Conservation (phyloP, 2,888 invertebrate genomes). For the Dynastes hyllus region DNA sequence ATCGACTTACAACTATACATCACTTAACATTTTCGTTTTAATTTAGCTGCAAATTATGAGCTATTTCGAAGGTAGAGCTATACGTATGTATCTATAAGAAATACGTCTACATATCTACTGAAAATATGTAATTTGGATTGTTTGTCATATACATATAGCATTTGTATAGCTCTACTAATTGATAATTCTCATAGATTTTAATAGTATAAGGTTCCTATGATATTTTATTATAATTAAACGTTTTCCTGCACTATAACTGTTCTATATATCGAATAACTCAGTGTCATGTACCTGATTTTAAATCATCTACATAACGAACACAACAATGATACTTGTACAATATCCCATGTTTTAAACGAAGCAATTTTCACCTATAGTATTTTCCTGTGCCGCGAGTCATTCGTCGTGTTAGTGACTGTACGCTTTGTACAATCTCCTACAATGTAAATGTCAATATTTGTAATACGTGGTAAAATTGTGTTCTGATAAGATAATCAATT, state of each 20-base stretch:
- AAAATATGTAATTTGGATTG: background rate
- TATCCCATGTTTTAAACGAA: too few relatives aligned
- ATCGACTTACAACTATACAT: too few relatives aligned
- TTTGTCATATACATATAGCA: background rate
- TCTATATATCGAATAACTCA: conserved; percentile 24
- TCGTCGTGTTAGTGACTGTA: background rate
- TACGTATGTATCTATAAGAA: background rate
- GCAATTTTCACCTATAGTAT: too few relatives aligned
- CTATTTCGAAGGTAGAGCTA: conserved; percentile 7
- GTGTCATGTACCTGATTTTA: conserved; percentile 45
- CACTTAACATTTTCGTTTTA: too few relatives aligned
- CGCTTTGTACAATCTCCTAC: too few relatives aligned
- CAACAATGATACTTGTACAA: too few relatives aligned
- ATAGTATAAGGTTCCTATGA: conserved; percentile 59
- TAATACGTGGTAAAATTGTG: conserved; percentile 13
- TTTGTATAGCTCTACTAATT: background rate
- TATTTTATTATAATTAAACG: conserved; percentile 24
- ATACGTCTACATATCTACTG: background rate
- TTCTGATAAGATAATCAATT: background rate
- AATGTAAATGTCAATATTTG: background rate
- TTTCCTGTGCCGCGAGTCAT: background rate
- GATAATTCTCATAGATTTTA: conserved; percentile 24
- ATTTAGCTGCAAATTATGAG: conserved; percentile 28
- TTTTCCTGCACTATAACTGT: background rate
- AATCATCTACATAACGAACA: too few relatives aligned